Evolutionary conservation across 2,888 invertebrate genomes (phyloP), one percentile per base, ranked within the genome.

Genomic region (Nomada lathburiana): DNA sequence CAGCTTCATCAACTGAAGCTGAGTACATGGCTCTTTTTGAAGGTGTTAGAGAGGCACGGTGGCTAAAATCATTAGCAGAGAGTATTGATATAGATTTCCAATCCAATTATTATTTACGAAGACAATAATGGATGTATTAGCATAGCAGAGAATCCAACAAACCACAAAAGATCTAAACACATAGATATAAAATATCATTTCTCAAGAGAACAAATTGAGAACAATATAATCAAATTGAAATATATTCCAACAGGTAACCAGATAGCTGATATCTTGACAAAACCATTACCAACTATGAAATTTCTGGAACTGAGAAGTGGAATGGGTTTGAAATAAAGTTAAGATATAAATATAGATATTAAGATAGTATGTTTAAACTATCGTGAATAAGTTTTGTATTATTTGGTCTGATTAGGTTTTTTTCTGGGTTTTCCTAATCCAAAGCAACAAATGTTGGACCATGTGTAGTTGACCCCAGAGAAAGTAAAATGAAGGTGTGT

Each of bases 171-270:
- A 36, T 36, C 60, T 1, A 60, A 92, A 85, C 89, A 91, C 76
- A 91, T 92, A 71, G 90, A 92, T 74, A 91, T 90, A 47, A 90
- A 91, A 64, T 87, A 89, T 83, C 86, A 86, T 81, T 86, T 85
- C 9, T 64, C 50, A 2, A 64, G 64, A 23, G 64, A 64, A 13
- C 64, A 64, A 44, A 64, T 64, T 23, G 26, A 64, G 16, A 64
- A 26, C 9, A 13, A 42, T 23, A 16, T 64, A 63, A 63, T 47
- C 13, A 44, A 44, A 64, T 50, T 63, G n/a, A 63, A 63, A 44
- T 63, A 63, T 63, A 23, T 63, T 26, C 23, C 26, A 5, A 63
- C 63, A 63, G 63, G 23, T 23, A 44, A 47, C 7, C 47, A 63
- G 16, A 18, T 23, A 47, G 63, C 23, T 23, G 63, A 63, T 36